A percentile compares a stretch with the other conserved stretches of the same genome.
These are phyloP conservation scores for Nesogale talazaci DNA, from an alignment of 2,113 vertebrate genomes.

Conservation along the genomic window DNA sequence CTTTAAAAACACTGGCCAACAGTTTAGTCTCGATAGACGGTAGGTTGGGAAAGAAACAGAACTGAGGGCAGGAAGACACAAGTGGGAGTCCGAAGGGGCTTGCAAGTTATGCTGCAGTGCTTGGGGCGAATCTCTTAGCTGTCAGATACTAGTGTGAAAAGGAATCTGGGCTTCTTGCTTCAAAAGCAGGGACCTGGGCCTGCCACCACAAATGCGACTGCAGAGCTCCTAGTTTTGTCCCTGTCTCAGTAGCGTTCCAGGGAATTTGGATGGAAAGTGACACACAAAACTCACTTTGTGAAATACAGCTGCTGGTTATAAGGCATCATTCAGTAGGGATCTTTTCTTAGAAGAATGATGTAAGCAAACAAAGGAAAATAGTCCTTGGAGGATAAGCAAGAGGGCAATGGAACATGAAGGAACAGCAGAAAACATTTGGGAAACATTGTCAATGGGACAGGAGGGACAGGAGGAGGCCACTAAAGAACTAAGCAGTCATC, in stretches of 20 bases:
- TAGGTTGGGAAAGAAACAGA: background rate
- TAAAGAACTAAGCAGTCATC: background rate
- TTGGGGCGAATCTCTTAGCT: background rate
- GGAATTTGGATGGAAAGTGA: constrained; percentile 43
- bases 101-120: constrained; percentile 34
- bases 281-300: constrained; percentile 15
- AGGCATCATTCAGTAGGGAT: background rate
- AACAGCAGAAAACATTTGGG: background rate
- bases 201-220: background rate
- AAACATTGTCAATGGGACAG: background rate
- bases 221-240: background rate
- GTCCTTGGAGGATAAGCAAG: background rate
- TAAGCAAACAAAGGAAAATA: constrained; percentile 7
- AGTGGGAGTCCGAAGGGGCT: background rate
- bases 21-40: background rate
- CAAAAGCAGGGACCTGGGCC: background rate
- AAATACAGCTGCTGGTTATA: background rate
- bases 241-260: background rate
- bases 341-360: background rate
- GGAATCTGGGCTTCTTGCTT: constrained; percentile 31
- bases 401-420: background rate
- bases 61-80: background rate
- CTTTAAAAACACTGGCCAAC: background rate
- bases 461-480: background rate
- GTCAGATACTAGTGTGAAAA: constrained; percentile 5